A percentile compares a stretch with the other conserved stretches of the same genome.
phyloP scores from a whole-genome alignment of 92 coral and sea anemone species.

The Hydrozoanthus gracilis region DNA sequence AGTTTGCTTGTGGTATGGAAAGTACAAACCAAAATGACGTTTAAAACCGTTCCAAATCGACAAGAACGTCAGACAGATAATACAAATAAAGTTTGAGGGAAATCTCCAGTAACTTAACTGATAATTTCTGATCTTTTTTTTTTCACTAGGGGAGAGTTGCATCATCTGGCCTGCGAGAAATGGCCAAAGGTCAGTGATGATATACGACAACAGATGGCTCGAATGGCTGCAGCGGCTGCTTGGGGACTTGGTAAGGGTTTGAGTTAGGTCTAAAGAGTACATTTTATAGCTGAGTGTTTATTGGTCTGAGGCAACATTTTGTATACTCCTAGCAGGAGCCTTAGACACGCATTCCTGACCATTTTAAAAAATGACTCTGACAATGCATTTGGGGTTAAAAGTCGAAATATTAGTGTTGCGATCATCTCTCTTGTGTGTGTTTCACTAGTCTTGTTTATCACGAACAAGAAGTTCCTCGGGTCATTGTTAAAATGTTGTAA shows the following conservation, averaged over 20 bases:
- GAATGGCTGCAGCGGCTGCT: conserved; percentile 99
- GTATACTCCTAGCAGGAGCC: neutral
- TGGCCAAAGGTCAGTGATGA: conserved; percentile 98
- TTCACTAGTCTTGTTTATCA: too few relatives aligned
- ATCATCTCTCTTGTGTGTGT: too few relatives aligned
- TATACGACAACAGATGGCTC: conserved; percentile 93
- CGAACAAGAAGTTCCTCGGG: too few relatives aligned
- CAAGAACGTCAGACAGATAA: too few relatives aligned
- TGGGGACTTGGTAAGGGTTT: conserved; percentile 90
- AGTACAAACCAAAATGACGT: too few relatives aligned
- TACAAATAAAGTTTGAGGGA: neutral
- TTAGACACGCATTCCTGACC: neutral
- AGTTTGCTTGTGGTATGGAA: too few relatives aligned
- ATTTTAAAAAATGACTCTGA: too few relatives aligned
- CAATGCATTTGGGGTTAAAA: too few relatives aligned
- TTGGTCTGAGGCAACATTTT: neutral
- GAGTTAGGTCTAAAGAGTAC: neutral
- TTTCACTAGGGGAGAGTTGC: conserved; percentile 87
- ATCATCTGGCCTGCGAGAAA: conserved; percentile 92
- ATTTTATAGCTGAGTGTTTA: neutral
- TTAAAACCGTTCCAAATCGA: too few relatives aligned
- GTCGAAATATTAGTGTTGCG: too few relatives aligned
- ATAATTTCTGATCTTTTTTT: too few relatives aligned
- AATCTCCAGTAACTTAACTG: neutral
- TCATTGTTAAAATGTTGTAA: too few relatives aligned